Percentiles rank a stretch among this genome's conserved stretches.
These are phyloP conservation scores for Perca fluviatilis DNA, from an alignment of 2,113 vertebrate species.

Conservation along the genomic window DNA sequence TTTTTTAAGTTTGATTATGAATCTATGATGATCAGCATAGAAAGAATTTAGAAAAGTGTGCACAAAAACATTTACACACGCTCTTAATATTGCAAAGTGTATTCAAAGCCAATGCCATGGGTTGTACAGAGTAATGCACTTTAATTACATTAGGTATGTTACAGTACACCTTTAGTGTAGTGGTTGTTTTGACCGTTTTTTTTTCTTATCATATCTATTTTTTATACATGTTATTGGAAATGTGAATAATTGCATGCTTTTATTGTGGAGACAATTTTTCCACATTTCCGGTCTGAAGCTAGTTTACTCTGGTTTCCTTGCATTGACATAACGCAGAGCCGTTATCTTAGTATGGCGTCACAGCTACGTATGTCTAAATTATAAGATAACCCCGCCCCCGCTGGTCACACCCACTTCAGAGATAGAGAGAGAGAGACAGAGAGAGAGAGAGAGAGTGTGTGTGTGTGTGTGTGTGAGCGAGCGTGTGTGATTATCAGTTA, in stretches of 20 bases:
- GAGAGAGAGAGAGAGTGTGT: no score
- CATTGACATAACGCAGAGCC: no score
- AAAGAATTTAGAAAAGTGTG: background rate
- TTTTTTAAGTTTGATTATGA: background rate
- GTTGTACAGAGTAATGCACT: background rate
- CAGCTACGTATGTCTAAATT: background rate
- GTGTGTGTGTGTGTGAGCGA: background rate
- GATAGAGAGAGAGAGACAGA: no score
- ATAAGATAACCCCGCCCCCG: background rate
- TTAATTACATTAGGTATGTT: background rate
- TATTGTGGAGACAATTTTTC: background rate
- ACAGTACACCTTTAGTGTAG: no score
- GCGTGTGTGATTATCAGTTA: no score
- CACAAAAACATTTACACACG: background rate
- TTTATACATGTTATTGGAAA: no score
- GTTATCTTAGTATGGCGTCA: constrained; percentile 12
- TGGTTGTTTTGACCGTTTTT: no score
- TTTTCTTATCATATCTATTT: background rate
- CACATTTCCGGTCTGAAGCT: background rate
- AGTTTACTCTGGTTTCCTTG: background rate
- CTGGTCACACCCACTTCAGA: background rate
- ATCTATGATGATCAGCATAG: background rate
- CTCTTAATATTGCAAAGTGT: background rate
- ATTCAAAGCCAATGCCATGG: background rate
- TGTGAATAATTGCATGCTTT: background rate